These are phyloP conservation scores for Hypsopygia costalis DNA, from an alignment of 2,888 invertebrate species.

Conservation along the genomic window DNA sequence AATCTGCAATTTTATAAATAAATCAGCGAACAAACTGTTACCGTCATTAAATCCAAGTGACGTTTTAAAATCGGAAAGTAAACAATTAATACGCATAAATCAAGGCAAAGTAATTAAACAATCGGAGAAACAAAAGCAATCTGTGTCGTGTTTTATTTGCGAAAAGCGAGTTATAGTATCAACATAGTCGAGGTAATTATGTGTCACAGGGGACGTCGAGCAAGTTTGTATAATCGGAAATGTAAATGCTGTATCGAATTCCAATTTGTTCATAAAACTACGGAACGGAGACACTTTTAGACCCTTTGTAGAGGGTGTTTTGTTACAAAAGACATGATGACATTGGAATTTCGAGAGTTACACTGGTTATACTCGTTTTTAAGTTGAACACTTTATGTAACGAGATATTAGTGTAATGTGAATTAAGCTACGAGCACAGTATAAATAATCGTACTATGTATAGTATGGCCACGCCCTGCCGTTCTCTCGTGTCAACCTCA, in stretches of 20 bases:
- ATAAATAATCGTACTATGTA: too few relatives aligned
- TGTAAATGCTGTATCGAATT: conserved; percentile 21
- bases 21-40: too few relatives aligned
- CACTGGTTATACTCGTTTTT: too few relatives aligned
- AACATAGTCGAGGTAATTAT: conserved; percentile 10
- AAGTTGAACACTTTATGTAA: too few relatives aligned
- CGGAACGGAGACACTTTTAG: conserved; percentile 16
- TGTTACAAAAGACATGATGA: conserved; percentile 13
- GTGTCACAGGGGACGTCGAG: conserved; percentile 11
- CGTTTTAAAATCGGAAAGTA: background rate
- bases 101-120: conserved; percentile 3
- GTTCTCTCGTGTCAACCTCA: too few relatives aligned
- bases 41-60: too few relatives aligned
- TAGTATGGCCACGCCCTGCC: too few relatives aligned
- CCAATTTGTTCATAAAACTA: conserved; percentile 19
- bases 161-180: background rate
- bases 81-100: background rate
- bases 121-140: conserved; percentile 8
- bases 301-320: conserved; percentile 11
- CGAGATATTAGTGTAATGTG: too few relatives aligned
- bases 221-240: conserved; percentile 21
- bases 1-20: too few relatives aligned
- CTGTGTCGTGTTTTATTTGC: background rate
- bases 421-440: too few relatives aligned
- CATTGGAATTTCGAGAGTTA: too few relatives aligned